Conservation (phyloP, 2,113 vertebrate species). For the Cyanistes caeruleus region DNA sequence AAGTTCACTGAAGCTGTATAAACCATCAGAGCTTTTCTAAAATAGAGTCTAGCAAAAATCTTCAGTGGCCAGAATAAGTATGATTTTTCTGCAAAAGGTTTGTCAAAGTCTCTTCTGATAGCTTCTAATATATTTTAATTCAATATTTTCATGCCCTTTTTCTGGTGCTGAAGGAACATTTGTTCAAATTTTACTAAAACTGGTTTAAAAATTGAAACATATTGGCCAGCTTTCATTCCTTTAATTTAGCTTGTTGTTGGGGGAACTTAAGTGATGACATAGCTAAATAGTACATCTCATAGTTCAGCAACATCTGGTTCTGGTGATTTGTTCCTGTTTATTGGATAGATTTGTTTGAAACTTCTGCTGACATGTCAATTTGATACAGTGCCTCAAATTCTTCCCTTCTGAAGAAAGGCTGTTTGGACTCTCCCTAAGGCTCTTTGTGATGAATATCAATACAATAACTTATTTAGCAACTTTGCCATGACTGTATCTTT, state of each 20-base stretch:
- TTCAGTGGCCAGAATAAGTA: neutral
- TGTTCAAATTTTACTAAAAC: neutral
- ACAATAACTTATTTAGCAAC: neutral
- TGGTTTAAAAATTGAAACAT: neutral
- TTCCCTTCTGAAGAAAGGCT: neutral
- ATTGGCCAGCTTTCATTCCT: neutral
- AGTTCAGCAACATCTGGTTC: constrained; percentile 12
- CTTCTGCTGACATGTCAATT: constrained; percentile 13
- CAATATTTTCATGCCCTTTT: neutral
- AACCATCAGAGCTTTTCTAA: neutral
- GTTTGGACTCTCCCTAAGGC: neutral
- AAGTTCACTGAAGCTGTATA: neutral
- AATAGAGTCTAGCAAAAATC: neutral
- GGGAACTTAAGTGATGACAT: neutral
- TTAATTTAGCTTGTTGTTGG: neutral
- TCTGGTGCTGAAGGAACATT: neutral
- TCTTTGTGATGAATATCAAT: neutral
- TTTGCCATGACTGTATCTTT: neutral
- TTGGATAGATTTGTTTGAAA: constrained; percentile 38
- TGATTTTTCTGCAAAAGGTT: neutral
- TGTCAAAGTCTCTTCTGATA: neutral
- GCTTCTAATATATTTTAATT: neutral
- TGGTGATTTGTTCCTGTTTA: constrained; percentile 33
- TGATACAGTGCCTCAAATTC: neutral
- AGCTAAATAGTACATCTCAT: neutral